Percentiles rank a stretch among this genome's conserved stretches.
Evolutionary conservation across 2,888 invertebrate species (phyloP).

Genomic region (Ischnus inquisitorius): DNA sequence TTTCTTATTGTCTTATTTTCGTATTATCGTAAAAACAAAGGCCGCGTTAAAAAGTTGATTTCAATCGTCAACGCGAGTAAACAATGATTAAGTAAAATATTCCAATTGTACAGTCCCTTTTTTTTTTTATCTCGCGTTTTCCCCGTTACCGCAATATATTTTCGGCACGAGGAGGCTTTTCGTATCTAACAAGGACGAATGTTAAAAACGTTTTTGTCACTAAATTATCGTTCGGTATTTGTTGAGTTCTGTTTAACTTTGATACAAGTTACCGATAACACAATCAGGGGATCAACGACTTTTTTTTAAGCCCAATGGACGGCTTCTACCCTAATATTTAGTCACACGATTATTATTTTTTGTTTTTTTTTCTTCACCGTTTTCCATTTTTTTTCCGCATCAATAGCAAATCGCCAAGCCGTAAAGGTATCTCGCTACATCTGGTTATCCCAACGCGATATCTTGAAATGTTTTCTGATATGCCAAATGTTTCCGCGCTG

Average conservation of each 20-base stretch:
- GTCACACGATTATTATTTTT: constrained; percentile 35
- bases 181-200: background rate
- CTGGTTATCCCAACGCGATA: constrained; percentile 1
- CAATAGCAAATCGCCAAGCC: constrained; percentile 34
- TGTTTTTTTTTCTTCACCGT: constrained; percentile 12
- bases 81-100: constrained; percentile 12
- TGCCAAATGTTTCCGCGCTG: constrained; percentile 54
- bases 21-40: constrained; percentile 38
- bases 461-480: constrained; percentile 59
- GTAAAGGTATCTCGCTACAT: constrained; percentile 17
- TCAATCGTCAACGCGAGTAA: constrained; percentile 29
- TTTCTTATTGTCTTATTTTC: constrained; percentile 55
- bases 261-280: constrained; percentile 51
- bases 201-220: background rate
- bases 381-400: constrained; percentile 25
- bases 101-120: background rate
- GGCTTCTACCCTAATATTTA: constrained; percentile 76
- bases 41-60: constrained; percentile 20
- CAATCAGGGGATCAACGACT: constrained; percentile 62
- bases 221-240: constrained; percentile 14
- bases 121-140: constrained; percentile 1
- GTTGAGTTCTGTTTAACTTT: constrained; percentile 25
- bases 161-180: constrained; percentile 20
- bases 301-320: constrained; percentile 78
- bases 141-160: constrained; percentile 16